Base-by-base conservation (phyloP, 2,888 invertebrate genomes). In the Microctonus hyperodae region DNA sequence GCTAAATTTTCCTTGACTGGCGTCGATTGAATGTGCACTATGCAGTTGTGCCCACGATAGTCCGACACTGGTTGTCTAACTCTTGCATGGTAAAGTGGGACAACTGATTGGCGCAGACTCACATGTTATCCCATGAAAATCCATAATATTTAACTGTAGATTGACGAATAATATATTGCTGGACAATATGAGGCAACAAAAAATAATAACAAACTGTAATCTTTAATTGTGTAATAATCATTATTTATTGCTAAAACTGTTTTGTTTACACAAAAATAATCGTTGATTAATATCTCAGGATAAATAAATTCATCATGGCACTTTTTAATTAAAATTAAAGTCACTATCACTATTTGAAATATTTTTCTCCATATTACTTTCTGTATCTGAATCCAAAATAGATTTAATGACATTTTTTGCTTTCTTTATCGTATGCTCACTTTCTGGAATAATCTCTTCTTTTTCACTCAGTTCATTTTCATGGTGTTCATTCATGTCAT, bases 321-420 rank as follows among this genome's bases (percentile, higher is more conserved):
- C 11, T 25, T 20, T 33, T 25, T 71, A 83, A 73, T 83, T 83
- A 56, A 83, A 83, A 71, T 83, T 81, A 69, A 80, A 83, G 69
- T 83, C 83, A 64, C 83, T 83, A 44, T 83, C 83, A 3, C 80
- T 78, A 50, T 83, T 83, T 0, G 83, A 81, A 5, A 76, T 74
- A 58, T 83, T 82, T 64, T 74, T 73, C 59, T 83, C 83, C 20
- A 83, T 81, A 0, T 80, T 79, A 57, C 82, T 83, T 4, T 83
- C 83, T 0, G 83, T 80, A 35, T 83, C 83, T 0, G 83, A 82
- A 35, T 83, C 81, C 20, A 81, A 67, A 7, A 81, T 71, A 2
- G 77, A 75, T 51, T 74, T 78, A 13, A 80, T 80, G 0, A 76
- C 75, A 48, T 80, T 78, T 60, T 79, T 82, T 65, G 76, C 77